Evolutionary conservation across 1,140 invertebrate genomes (phyloP).

Genomic region (Coelopa frigida): DNA sequence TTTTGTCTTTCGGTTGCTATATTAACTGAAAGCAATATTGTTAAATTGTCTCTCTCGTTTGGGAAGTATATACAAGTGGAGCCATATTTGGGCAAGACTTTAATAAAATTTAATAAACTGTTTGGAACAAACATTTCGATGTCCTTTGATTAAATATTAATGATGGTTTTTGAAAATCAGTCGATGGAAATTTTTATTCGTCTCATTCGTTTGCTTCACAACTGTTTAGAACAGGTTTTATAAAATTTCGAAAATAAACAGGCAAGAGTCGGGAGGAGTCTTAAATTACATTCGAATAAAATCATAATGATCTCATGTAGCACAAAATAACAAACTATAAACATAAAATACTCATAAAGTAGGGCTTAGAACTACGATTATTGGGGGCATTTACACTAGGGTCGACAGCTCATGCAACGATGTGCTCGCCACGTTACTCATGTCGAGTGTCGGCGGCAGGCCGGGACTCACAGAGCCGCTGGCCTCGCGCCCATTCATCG

Average conservation of each 20-base stretch:
- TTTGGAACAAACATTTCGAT: too few relatives aligned
- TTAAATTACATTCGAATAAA: background rate
- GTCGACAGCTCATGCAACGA: slow-evolving; percentile 64
- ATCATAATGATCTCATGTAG: background rate
- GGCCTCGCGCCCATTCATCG: slow-evolving; percentile 46
- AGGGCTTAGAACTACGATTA: background rate
- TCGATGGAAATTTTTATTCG: too few relatives aligned
- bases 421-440: slow-evolving; percentile 58
- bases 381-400: slow-evolving; percentile 47
- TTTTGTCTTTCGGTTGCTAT: too few relatives aligned
- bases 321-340: background rate
- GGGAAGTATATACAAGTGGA: too few relatives aligned
- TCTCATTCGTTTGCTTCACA: background rate
- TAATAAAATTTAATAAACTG: too few relatives aligned
- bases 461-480: slow-evolving; percentile 58
- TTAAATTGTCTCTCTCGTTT: too few relatives aligned
- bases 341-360: too few relatives aligned
- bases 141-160: too few relatives aligned
- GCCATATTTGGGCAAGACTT: too few relatives aligned
- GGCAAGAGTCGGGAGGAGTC: too few relatives aligned
- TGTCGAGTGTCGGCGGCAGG: slow-evolving; percentile 55
- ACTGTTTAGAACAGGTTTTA: background rate
- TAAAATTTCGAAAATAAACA: background rate
- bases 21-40: too few relatives aligned
- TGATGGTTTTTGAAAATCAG: too few relatives aligned